Percentiles rank a stretch among this genome's conserved stretches.
phyloP scores from a whole-genome alignment of 1,140 invertebrate species.

The Neodiprion lecontei region DNA sequence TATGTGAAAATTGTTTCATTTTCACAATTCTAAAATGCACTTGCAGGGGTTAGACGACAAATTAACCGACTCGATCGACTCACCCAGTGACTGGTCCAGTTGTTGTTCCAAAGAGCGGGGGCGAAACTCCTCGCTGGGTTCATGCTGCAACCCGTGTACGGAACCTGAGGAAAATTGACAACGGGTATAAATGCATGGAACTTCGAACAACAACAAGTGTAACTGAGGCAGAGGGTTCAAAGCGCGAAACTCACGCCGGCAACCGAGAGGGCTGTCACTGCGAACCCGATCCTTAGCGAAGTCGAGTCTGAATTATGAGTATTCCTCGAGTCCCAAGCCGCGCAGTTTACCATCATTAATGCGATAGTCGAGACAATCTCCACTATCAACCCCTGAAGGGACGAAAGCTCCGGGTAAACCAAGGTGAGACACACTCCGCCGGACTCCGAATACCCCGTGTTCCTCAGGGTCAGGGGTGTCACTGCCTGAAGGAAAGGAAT shows the following conservation, averaged over 20 bases:
- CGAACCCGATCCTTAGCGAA: conserved; percentile 69
- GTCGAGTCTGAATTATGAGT: conserved; percentile 64
- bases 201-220: too few species aligned
- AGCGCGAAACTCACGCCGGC: conserved; percentile 53
- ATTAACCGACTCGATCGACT: neutral
- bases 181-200: too few species aligned
- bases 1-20: conserved; percentile 3
- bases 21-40: too few species aligned
- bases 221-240: too few species aligned
- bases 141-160: conserved; percentile 79
- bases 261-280: conserved; percentile 68
- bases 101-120: conserved; percentile 73
- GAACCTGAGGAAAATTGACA: conserved; percentile 43
- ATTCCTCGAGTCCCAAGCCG: conserved; percentile 71
- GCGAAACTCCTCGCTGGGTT: conserved; percentile 81
- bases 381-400: conserved; percentile 62
- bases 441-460: conserved; percentile 33
- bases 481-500: conserved; percentile 40
- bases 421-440: conserved; percentile 67
- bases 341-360: conserved; percentile 69
- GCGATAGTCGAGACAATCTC: conserved; percentile 68
- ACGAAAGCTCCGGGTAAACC: conserved; percentile 58
- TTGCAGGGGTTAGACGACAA: too few species aligned
- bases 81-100: conserved; percentile 78
- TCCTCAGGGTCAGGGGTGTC: conserved; percentile 55